Evolutionary conservation across 2,113 vertebrate genomes (phyloP), one percentile per base, ranked within the genome.

Genomic region (Oryzias curvinotus): DNA sequence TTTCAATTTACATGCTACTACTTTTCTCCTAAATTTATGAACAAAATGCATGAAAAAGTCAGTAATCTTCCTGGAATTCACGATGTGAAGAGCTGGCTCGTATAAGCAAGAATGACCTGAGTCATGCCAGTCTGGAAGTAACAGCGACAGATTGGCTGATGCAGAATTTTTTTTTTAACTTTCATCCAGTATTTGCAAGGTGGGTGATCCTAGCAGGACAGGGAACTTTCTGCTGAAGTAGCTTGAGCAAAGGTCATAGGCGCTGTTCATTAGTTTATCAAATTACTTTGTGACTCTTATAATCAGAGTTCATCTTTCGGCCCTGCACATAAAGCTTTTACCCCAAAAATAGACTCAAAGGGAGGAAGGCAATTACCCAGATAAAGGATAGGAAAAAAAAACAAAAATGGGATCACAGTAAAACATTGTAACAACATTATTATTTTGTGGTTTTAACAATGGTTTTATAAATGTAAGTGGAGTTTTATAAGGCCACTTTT

Each of bases 261-360:
- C 46, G 52, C 25, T 16, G n/a, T 52, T 76, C 42, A 47, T 62
- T 57, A 62, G 17, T 58, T 67, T 21, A 62, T 55, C 17, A 60
- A 58, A 67, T 65, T 14, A 64, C 51, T 52, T 55, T 47, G 45
- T n/a, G 10, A 42, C 59, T 41, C 19, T 43, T 52, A 58, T 50
- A 62, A 64, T 58, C 28, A 53, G 51, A 49, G 57, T 18, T 68
- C 0, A 49, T 44, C 53, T 61, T 75, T 28, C 53, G 17, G 51
- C 25, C 42, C 53, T 58, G 42, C 46, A 52, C 63, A 50, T 53
- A 52, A 46, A 41, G 15, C 45, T 66, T 67, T 57, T 36, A n/a
- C 14, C 18, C 30, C 17, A 23, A 10, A 46, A 68, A 53, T 18
- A 57, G 30, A 55, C n/a, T 55, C 52, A 57, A 74, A 58, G 21